phyloP scores from a whole-genome alignment of 2,888 invertebrate species.

The Drosophila paranaensis region DNA sequence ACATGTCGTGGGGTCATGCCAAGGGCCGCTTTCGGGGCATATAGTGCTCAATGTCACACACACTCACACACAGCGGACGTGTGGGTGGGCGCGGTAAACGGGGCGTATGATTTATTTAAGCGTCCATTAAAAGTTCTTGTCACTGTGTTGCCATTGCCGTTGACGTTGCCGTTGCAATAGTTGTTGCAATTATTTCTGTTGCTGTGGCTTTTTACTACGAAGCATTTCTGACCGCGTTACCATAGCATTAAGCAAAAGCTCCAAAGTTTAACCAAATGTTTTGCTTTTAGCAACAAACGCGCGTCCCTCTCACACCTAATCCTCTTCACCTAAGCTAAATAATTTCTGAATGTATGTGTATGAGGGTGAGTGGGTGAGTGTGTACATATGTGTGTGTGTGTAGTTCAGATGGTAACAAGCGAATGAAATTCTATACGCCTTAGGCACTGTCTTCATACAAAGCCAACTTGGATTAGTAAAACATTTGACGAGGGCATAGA shows the following conservation, averaged over 20 bases:
- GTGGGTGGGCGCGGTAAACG: constrained; percentile 46
- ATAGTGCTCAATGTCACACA: constrained; percentile 67
- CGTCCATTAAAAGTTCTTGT: constrained; percentile 70
- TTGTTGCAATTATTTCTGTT: constrained; percentile 22
- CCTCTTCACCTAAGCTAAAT: neutral
- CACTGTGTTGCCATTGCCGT: constrained; percentile 45
- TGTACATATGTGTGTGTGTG: no score
- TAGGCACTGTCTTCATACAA: neutral
- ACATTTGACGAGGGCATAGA: neutral
- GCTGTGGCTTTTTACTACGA: constrained; percentile 45
- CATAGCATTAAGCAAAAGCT: constrained; percentile 30
- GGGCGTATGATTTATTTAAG: constrained; percentile 75
- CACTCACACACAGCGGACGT: constrained; percentile 15
- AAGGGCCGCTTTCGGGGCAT: constrained; percentile 6
- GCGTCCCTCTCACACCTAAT: neutral
- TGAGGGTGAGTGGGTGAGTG: neutral
- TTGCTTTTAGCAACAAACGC: neutral
- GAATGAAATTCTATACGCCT: neutral
- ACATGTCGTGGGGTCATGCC: constrained; percentile 24
- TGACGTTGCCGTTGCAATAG: constrained; percentile 22
- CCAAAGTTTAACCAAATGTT: constrained; percentile 12
- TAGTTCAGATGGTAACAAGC: neutral
- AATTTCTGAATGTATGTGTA: neutral
- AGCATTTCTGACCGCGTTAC: constrained; percentile 49
- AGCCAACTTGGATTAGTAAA: neutral